These are phyloP conservation scores for Drosophila falleni DNA, from an alignment of 2,888 invertebrate genomes.

Conservation along the genomic window DNA sequence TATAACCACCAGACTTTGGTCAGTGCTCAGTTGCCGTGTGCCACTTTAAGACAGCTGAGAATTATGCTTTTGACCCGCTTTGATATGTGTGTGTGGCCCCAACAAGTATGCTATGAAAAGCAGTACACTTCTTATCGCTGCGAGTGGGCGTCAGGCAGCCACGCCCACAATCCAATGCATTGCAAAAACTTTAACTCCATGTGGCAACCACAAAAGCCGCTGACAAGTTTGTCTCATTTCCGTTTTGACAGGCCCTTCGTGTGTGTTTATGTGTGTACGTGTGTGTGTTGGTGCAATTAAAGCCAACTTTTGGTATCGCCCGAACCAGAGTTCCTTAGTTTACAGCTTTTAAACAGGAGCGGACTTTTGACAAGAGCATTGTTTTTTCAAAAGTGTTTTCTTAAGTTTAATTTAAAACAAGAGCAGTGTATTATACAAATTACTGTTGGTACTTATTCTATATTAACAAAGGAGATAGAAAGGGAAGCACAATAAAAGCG, in stretches of 20 bases:
- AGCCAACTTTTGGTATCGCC: constrained; percentile 54
- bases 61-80: constrained; percentile 72
- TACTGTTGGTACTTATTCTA: too few relatives aligned
- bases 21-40: constrained; percentile 42
- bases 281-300: constrained; percentile 64
- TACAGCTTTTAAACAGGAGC: constrained; percentile 31
- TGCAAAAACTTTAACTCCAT: constrained; percentile 36
- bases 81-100: constrained; percentile 35
- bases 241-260: constrained; percentile 47
- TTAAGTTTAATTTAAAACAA: neutral
- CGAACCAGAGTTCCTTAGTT: constrained; percentile 3
- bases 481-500: too few relatives aligned
- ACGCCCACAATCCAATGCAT: constrained; percentile 35
- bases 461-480: too few relatives aligned
- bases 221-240: constrained; percentile 76
- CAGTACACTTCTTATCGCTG: constrained; percentile 48
- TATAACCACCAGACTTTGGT: constrained; percentile 9
- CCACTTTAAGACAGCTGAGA: constrained; percentile 76
- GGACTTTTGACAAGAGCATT: constrained; percentile 7
- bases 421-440: too few relatives aligned
- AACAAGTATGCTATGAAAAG: constrained; percentile 56
- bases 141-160: neutral
- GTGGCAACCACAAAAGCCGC: constrained; percentile 56
- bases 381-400: neutral
- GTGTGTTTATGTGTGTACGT: constrained; percentile 33